phyloP scores from a whole-genome alignment of 1,140 invertebrate species.

The Lepidurus couesii region DNA sequence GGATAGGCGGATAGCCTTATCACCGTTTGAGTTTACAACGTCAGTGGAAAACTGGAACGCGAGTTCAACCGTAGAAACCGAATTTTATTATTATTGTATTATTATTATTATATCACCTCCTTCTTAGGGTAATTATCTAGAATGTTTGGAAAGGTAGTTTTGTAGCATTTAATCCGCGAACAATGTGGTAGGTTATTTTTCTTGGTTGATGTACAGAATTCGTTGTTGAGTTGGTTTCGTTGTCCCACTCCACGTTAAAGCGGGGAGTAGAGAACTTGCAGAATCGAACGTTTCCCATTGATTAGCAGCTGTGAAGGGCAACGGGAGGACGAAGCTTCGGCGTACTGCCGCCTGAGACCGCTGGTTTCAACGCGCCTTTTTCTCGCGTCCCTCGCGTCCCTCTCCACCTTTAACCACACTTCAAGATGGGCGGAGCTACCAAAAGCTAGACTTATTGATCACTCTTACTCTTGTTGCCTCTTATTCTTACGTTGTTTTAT shows the following conservation, averaged over 20 bases:
- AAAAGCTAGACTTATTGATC: neutral
- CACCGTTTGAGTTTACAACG: no score
- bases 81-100: no score
- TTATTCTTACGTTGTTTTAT: neutral
- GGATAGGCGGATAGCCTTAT: no score
- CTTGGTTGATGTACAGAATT: no score
- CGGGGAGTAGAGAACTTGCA: neutral
- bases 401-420: neutral
- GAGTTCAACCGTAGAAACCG: no score
- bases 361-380: neutral
- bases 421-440: neutral
- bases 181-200: no score
- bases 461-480: neutral
- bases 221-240: no score
- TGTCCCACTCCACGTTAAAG: neutral
- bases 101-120: no score
- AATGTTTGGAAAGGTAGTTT: no score
- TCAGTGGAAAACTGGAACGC: no score
- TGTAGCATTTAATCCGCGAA: no score
- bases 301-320: neutral
- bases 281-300: slow-evolving; percentile 19
- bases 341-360: neutral
- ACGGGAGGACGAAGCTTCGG: neutral
- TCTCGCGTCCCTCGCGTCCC: neutral
- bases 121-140: no score